Percentiles rank a stretch among this genome's conserved stretches.
These are phyloP conservation scores for Drosophila sechellia DNA, from an alignment of 1,140 invertebrate species.

Conservation along the genomic window DNA sequence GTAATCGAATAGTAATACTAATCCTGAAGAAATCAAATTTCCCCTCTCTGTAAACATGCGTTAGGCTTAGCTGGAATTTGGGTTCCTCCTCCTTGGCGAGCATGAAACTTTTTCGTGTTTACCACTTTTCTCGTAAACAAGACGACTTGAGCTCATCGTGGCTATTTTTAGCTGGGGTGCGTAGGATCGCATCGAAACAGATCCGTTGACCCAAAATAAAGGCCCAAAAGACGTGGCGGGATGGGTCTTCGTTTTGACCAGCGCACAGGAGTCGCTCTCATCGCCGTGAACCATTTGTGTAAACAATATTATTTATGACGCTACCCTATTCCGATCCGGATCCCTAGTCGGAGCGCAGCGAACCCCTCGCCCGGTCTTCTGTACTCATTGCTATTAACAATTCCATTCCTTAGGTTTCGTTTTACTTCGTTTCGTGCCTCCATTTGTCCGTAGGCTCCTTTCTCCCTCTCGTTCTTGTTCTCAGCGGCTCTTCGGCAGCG, in stretches of 20 bases:
- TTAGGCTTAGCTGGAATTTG: conserved; percentile 64
- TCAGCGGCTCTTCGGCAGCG: conserved; percentile 18
- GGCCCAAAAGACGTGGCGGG: conserved; percentile 11
- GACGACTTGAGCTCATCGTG: conserved; percentile 67
- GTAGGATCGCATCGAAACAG: conserved; percentile 48
- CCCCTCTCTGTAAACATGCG: conserved; percentile 2
- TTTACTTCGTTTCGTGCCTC: conserved; percentile 17
- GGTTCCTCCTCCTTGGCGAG: conserved; percentile 30
- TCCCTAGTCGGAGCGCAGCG: conserved; percentile 12
- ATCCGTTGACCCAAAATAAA: conserved; percentile 66
- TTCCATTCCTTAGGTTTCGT: conserved; percentile 42
- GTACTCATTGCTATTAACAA: conserved; percentile 53
- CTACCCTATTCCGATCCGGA: conserved; percentile 22
- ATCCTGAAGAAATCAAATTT: neutral
- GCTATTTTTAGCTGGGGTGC: conserved; percentile 68
- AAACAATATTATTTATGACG: conserved; percentile 81
- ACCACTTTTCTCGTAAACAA: conserved; percentile 76
- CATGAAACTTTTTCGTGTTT: conserved; percentile 66
- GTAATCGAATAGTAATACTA: neutral
- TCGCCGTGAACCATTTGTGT: conserved; percentile 76
- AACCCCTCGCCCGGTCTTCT: neutral
- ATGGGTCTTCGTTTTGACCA: conserved; percentile 54
- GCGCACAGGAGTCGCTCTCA: conserved; percentile 60
- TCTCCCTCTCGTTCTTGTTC: conserved; percentile 15
- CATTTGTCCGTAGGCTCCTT: conserved; percentile 25